Percentiles rank a stretch among this genome's conserved stretches.
Evolutionary conservation across 1,140 invertebrate species (phyloP).

Genomic region (Hypothenemus hampei): DNA sequence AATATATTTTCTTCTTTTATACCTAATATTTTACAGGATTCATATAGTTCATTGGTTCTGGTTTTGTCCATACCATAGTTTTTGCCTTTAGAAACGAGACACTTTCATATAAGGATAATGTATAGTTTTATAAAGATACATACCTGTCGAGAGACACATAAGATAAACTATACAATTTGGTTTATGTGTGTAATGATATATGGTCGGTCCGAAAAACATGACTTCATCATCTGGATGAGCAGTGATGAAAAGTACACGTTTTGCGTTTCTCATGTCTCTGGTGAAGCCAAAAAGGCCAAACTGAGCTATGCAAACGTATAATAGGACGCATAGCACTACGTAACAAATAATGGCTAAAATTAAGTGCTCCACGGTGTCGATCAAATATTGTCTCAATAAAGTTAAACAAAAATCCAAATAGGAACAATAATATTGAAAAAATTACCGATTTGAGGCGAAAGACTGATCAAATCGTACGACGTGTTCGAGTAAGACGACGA

Average conservation of each 20-base stretch:
- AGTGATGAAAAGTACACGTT: slow-evolving; percentile 72
- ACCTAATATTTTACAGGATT: slow-evolving; percentile 72
- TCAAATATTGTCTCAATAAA: slow-evolving; percentile 29
- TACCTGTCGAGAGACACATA: slow-evolving; percentile 83
- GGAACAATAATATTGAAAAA: slow-evolving; percentile 13
- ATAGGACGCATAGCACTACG: slow-evolving; percentile 38
- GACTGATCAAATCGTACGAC: slow-evolving; percentile 13
- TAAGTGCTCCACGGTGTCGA: slow-evolving; percentile 44
- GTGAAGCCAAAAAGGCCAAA: slow-evolving; percentile 37
- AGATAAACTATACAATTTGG: slow-evolving; percentile 66
- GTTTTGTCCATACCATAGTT: slow-evolving; percentile 62
- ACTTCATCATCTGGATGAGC: slow-evolving; percentile 97
- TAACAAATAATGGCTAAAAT: slow-evolving; percentile 38
- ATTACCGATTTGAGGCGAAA: neutral
- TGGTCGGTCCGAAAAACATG: slow-evolving; percentile 95
- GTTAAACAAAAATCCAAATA: slow-evolving; percentile 12
- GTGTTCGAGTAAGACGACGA: slow-evolving; percentile 14
- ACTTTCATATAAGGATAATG: neutral
- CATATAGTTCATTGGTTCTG: slow-evolving; percentile 72
- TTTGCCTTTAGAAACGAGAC: slow-evolving; percentile 63
- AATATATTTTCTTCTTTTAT: slow-evolving; percentile 70
- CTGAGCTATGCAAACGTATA: slow-evolving; percentile 34
- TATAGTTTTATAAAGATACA: slow-evolving; percentile 6
- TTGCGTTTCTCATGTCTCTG: slow-evolving; percentile 44
- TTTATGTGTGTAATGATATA: slow-evolving; percentile 64